These are phyloP conservation scores for Periophthalmodon schlosseri DNA, from an alignment of 2,113 vertebrate species.

Conservation along the genomic window DNA sequence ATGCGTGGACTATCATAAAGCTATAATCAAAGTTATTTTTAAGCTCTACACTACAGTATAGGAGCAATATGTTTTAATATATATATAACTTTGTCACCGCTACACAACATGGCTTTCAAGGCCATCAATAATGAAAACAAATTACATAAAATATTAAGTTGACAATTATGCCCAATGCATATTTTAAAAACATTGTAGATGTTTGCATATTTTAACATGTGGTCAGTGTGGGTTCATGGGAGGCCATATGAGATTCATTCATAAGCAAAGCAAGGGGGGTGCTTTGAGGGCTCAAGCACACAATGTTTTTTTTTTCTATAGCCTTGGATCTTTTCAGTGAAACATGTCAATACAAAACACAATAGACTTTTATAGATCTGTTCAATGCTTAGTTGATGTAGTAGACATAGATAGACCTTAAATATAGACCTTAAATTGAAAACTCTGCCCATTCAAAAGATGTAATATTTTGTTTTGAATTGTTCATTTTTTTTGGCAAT, in stretches of 20 bases:
- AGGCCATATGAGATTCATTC: background rate
- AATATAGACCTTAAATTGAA: no score
- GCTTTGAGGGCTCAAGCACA: no score
- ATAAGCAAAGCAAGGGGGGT: background rate
- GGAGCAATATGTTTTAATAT: background rate
- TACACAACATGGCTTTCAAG: background rate
- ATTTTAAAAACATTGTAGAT: background rate
- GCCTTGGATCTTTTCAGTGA: no score
- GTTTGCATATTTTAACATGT: background rate
- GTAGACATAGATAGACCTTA: no score
- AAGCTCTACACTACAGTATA: background rate
- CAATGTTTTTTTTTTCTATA: no score
- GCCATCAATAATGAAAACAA: background rate
- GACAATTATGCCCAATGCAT: background rate
- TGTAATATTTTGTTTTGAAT: no score
- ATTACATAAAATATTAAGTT: background rate
- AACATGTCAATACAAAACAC: no score
- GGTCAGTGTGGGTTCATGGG: background rate
- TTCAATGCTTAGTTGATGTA: no score
- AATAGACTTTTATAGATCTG: no score
- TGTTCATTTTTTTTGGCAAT: no score
- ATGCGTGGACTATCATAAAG: background rate
- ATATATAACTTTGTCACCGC: background rate
- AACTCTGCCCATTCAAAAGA: no score
- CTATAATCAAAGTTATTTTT: background rate